Conservation (phyloP, 2,113 vertebrate species). For the Peromyscus maniculatus region DNA sequence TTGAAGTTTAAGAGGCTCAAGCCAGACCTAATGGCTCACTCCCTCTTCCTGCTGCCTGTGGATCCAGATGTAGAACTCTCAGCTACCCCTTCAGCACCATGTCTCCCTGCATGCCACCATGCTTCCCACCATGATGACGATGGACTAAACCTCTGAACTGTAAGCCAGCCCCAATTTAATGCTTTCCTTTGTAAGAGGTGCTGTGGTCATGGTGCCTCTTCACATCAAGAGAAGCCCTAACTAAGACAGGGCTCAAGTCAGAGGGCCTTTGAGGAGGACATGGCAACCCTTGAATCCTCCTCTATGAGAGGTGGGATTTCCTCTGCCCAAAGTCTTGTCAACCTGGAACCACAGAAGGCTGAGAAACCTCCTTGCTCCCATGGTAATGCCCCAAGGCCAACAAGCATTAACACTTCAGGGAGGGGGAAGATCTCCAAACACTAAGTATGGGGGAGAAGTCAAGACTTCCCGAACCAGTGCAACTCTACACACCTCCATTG, state of each 20-base stretch:
- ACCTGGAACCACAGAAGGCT: neutral
- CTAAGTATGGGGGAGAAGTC: no score
- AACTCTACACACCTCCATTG: neutral
- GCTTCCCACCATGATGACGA: no score
- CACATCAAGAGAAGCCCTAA: no score
- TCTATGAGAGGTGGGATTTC: neutral
- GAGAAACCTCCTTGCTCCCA: neutral
- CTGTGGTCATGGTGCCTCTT: no score
- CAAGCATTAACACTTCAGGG: neutral
- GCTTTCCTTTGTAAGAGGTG: neutral
- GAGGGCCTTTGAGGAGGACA: neutral
- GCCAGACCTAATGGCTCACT: neutral
- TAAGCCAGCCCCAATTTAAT: no score
- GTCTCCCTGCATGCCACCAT: no score
- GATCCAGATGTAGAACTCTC: neutral
- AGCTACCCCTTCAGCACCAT: neutral
- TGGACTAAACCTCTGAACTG: no score
- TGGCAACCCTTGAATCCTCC: neutral
- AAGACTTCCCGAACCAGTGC: neutral
- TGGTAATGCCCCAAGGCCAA: neutral
- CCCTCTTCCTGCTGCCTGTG: neutral
- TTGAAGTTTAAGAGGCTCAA: neutral
- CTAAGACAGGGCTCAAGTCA: neutral
- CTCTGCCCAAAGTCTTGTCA: neutral
- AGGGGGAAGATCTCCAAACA: neutral